phyloP scores from a whole-genome alignment of 1,140 invertebrate species.

The Rhysida immarginata region DNA sequence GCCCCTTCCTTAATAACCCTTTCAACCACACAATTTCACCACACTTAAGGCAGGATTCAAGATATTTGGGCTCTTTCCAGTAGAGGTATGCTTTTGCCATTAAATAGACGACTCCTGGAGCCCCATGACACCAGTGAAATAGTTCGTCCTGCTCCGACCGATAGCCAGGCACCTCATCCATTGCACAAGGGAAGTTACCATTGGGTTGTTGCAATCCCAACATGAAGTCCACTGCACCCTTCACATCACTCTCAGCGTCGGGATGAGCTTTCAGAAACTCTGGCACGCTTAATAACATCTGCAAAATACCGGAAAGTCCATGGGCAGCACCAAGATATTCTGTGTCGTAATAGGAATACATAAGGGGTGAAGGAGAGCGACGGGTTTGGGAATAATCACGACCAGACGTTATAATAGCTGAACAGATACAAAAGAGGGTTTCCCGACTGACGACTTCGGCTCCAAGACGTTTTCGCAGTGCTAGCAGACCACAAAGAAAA shows the following conservation, averaged over 20 bases:
- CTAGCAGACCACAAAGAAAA: conserved; percentile 56
- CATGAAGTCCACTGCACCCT: conserved; percentile 39
- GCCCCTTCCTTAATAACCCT: conserved; percentile 64
- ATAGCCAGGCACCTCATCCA: conserved; percentile 45
- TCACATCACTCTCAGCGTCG: too few relatives aligned
- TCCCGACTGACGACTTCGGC: conserved; percentile 24
- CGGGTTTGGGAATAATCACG: conserved; percentile 42
- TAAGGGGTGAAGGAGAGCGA: conserved; percentile 49
- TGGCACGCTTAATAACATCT: conserved; percentile 42
- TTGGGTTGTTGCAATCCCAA: conserved; percentile 42
- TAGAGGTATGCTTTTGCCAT: conserved; percentile 62
- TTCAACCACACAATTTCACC: conserved; percentile 62
- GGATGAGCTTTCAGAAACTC: too few relatives aligned
- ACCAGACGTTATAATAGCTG: conserved; percentile 50
- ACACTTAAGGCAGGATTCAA: conserved; percentile 47
- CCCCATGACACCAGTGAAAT: conserved; percentile 76
- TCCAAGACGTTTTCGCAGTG: conserved; percentile 45
- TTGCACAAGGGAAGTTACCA: conserved; percentile 61
- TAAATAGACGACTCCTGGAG: conserved; percentile 47
- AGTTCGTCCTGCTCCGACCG: conserved; percentile 41
- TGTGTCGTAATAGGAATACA: conserved; percentile 72
- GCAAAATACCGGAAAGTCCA: conserved; percentile 46
- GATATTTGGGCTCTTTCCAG: conserved; percentile 56
- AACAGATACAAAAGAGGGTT: conserved; percentile 39
- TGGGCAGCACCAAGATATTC: conserved; percentile 68